These are phyloP conservation scores for Sebastes minor DNA, from an alignment of 2,797 vertebrate species.

Conservation along the genomic window DNA sequence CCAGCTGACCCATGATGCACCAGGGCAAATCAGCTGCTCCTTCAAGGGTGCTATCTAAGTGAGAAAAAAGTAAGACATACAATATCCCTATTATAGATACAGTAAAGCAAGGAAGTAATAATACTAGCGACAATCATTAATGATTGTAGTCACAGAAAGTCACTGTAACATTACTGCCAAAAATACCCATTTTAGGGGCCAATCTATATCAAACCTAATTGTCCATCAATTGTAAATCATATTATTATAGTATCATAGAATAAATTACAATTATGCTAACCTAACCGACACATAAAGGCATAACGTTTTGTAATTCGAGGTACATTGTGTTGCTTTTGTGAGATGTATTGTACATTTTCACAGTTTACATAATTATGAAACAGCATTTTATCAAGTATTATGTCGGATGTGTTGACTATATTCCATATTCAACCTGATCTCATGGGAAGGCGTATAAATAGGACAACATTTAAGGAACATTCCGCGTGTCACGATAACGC, in stretches of 20 bases:
- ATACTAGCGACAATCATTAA: no score
- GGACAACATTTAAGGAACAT: no score
- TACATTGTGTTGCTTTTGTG: not conserved
- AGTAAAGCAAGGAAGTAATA: not conserved
- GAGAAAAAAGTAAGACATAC: not conserved
- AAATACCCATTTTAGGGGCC: not conserved
- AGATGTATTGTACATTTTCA: not conserved
- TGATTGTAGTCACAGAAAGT: not conserved
- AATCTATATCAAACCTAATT: not conserved
- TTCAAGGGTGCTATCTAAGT: not conserved
- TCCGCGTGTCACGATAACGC: no score
- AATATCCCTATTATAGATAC: not conserved
- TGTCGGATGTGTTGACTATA: not conserved
- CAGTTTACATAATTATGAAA: not conserved
- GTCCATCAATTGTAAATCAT: not conserved
- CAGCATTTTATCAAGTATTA: not conserved
- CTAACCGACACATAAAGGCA: not conserved
- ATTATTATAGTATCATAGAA: not conserved
- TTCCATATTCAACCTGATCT: not conserved
- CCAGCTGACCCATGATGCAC: not conserved
- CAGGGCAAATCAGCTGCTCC: not conserved
- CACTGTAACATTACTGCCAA: not conserved
- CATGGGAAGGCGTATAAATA: no score
- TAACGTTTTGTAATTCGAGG: not conserved
- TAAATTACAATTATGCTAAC: not conserved